Evolutionary conservation across 2,797 vertebrate species (phyloP), one percentile per base, ranked within the genome.

Genomic region (Crocidura indochinensis): DNA sequence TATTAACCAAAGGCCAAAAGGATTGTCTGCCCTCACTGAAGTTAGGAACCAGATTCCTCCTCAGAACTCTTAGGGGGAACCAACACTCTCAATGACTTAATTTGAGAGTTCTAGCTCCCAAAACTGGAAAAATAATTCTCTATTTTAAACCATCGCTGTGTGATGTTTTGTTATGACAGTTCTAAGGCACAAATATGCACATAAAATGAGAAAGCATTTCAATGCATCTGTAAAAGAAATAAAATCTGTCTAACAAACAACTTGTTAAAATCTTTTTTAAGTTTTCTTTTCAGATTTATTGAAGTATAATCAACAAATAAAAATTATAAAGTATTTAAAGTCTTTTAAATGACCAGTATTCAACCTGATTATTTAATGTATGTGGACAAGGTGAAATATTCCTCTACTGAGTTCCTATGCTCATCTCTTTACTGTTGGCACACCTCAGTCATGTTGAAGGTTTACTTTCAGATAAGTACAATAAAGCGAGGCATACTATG

Each of bases 181-280:
- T 65, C 31, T 29, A 19, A 56, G 38, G 51, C 92, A 68, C 47
- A 46, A 68, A 80, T 22, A 29, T 46, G 73, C 31, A 38, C 15
- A 29, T 46, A 77, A 92, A 84, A 76, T 47, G 38, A 64, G 81
- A 72, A 79, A 86, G 26, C 19, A 24, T 22, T 38, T 44, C 26
- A n/a, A 64, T 46, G 56, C 56, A 60, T 29, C 49, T 26, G 15
- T 44, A 87, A n/a, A 87, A n/a, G 76, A 51, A 82, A 49, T 14
- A 22, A 88, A 71, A 47, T 67, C 27, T 31, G 56, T 69, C 81
- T 17, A 81, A 87, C 31, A 64, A 87, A 81, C 51, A 76, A 78
- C 65, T 56, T 75, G 31, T 87, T 80, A 53, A 64, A 78, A 49
- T 87, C 69, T 84, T 49, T 74, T 72, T 65, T 76, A 51, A 22